Percentiles rank a stretch among this genome's conserved stretches.
phyloP scores from a whole-genome alignment of 2,797 vertebrate species.

The Lerista edwardsae region DNA sequence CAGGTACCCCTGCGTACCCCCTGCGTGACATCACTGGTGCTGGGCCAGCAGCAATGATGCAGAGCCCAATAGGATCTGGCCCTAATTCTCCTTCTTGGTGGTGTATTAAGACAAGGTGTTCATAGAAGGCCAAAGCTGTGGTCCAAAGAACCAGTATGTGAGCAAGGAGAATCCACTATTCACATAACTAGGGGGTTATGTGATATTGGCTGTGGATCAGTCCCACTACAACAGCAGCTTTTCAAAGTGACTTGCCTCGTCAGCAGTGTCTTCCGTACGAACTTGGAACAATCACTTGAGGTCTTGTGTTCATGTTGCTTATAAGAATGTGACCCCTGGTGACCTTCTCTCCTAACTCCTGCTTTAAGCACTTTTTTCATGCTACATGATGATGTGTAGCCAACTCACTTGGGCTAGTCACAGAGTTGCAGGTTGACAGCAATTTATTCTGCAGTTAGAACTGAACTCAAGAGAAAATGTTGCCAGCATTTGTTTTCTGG shows the following conservation, averaged over 20 bases:
- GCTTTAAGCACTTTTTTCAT: background rate
- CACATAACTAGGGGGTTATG: background rate
- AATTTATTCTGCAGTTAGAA: background rate
- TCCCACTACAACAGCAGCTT: background rate
- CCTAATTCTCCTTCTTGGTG: background rate
- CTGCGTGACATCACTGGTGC: too few relatives aligned
- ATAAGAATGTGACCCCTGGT: background rate
- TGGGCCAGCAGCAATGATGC: too few relatives aligned
- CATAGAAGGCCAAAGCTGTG: too few relatives aligned
- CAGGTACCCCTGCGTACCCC: too few relatives aligned
- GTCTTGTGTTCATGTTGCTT: background rate
- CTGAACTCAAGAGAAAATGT: background rate
- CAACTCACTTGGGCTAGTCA: background rate
- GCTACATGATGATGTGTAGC: background rate
- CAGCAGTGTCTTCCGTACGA: background rate
- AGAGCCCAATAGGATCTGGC: background rate
- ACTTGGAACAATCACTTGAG: background rate
- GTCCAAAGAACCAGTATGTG: background rate
- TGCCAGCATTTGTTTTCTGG: background rate
- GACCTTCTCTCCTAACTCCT: background rate
- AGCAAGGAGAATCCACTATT: background rate
- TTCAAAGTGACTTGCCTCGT: background rate
- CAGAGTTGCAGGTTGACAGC: background rate
- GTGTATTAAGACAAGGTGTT: background rate
- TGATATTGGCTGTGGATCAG: background rate